Percentiles rank a stretch among this genome's conserved stretches.
phyloP scores from a whole-genome alignment of 2,113 vertebrate genomes.

The Philantomba maxwellii region DNA sequence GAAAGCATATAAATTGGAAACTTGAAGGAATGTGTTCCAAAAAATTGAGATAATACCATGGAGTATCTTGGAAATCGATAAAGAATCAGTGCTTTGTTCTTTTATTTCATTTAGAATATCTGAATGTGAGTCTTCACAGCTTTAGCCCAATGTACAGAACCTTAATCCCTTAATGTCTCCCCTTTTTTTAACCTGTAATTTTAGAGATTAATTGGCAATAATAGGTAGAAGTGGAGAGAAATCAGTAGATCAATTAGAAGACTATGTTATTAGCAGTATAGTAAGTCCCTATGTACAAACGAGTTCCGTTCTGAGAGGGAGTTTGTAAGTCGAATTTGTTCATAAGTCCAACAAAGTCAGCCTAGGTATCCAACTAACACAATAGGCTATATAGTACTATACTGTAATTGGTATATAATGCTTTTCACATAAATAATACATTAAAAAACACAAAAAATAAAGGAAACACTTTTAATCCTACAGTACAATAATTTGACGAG shows the following conservation, averaged over 20 bases:
- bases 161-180: not conserved
- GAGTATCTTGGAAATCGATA: not conserved
- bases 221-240: not conserved
- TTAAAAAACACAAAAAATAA: not conserved
- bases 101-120: not conserved
- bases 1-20: not conserved
- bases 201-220: not conserved
- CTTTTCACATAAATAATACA: not conserved
- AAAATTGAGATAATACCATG: not conserved
- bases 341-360: not conserved
- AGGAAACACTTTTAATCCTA: not conserved
- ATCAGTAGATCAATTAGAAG: not conserved
- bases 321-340: not conserved
- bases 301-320: not conserved
- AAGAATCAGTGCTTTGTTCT: not conserved
- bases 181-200: not conserved
- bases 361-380: not conserved
- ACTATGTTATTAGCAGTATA: not conserved
- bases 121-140: not conserved
- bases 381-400: not conserved
- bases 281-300: not conserved
- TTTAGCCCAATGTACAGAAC: not conserved
- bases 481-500: not conserved
- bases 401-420: not conserved
- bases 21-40: not conserved